Base-by-base conservation (phyloP, 2,113 vertebrate genomes). In the Myrmecobius fasciatus region DNA sequence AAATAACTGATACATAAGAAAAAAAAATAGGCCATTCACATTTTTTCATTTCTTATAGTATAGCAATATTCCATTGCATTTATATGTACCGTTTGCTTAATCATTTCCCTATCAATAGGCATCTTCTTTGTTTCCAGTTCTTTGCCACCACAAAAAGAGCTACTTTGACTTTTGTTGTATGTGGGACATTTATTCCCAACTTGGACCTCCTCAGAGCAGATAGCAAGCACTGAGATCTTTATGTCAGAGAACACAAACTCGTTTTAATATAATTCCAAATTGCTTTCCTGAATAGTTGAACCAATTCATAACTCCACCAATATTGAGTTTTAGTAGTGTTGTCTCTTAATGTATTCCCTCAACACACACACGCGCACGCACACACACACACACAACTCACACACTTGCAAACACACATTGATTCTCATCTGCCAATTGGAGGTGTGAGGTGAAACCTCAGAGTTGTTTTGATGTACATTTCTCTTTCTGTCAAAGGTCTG, bases 401-500 rank as follows among this genome's bases (percentile, higher is more conserved):
- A 54, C 25, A 60, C 56, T 12, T 3, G 8, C 54, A 56, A 2
- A 56, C 26, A n/a, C 3, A 36, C 4, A 20, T 20, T 75, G 36
- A 75, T 75, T 75, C 60, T 75, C 60, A 36, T 83, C 43, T 83
- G 36, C 67, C 67, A 43, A 8, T 22, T 43, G 5, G 67, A 83
- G 8, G 67, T 43, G 6, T 43, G 36, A 83, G 8, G n/a, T 83
- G n/a, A 43, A 83, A 43, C 20, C n/a, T 83, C 67, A 43, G 67
- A 83, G n/a, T 22, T 43, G 67, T 43, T 83, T 83, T 43, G n/a
- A 43, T 83, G 17, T 83, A 20, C 20, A 83, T 83, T 83, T 43
- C 67, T n/a, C 67, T 43, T 83, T 83, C 67, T 43, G n/a, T 83
- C 28, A 88, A 83, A 94, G 52, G 1, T 51, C 93, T 94, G 93